Evolutionary conservation across 2,113 vertebrate species (phyloP), one percentile per base, ranked within the genome.

Genomic region (Ctenomys sociabilis): DNA sequence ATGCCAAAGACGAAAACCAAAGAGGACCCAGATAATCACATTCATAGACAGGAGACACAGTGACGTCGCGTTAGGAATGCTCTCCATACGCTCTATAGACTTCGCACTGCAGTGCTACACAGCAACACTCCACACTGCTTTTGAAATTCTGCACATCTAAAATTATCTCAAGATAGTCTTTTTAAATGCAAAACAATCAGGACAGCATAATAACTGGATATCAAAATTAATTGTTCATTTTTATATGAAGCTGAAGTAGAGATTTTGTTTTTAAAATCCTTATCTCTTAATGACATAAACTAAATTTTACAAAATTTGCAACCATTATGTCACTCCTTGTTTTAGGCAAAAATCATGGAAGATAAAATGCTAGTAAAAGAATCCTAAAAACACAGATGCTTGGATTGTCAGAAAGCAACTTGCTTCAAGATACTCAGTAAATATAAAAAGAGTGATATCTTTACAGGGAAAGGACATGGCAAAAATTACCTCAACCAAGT

Each of bases 201-300:
- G 32, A 84, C 17, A 94, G 85, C 12, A 7, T 85, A 26, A 49
- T n/a, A 26, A 35, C 68, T 61, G 17, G 19, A 37, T 35, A 85
- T 90, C 83, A 92, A 82, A 85, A 89, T 8, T 7, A 92, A 45
- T 86, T 61, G 16, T 32, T 78, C 17, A 78, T 81, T 93, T 91
- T 92, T 35, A 91, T 2, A 84, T 73, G 12, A 91, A 57, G 9
- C 3, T 78, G 43, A 77, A 52, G 57, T 86, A 45, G 22, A 28
- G 32, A 21, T 91, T 78, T 78, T 90, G 75, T 64, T 59, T 82
- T 92, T 81, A 91, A 96, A 90, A 95, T 54, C 37, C 10, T 92
- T 64, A 83, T 45, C 14, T 78, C 37, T 82, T 81, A 64, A 16
- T 91, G 28, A 54, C 45, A 91, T 43, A 66, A 77, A 86, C 63